These are phyloP conservation scores for Podarcis cretensis DNA, from an alignment of 2,113 vertebrate species.

Conservation along the genomic window DNA sequence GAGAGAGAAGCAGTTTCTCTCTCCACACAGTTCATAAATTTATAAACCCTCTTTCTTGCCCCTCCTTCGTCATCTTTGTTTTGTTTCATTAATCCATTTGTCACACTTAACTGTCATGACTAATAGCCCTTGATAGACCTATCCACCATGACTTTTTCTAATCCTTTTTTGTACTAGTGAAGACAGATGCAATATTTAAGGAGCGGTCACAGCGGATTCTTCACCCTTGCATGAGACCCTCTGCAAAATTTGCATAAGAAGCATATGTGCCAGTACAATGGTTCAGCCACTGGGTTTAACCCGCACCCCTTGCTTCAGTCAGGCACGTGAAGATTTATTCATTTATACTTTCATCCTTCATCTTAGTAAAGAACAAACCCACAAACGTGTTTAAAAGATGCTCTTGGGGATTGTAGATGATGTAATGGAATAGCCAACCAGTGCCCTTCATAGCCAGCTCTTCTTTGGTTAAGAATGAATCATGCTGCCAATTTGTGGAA, in stretches of 20 bases:
- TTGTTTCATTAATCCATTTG: background rate
- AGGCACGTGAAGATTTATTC: background rate
- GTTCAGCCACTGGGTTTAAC: background rate
- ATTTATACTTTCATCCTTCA: background rate
- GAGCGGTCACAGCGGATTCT: background rate
- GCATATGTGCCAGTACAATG: background rate
- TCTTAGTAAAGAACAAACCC: background rate
- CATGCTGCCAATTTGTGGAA: background rate
- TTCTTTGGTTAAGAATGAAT: background rate
- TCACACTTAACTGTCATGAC: constrained; percentile 18
- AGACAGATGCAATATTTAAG: constrained; percentile 2
- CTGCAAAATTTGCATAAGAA: background rate
- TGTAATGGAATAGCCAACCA: background rate
- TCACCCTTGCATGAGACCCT: background rate
- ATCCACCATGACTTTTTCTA: constrained; percentile 1
- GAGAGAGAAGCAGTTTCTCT: background rate
- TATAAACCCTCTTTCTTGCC: background rate
- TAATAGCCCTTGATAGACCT: constrained; percentile 8
- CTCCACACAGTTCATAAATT: background rate
- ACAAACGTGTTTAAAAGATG: background rate
- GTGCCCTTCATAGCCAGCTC: too few relatives aligned
- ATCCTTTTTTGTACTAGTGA: background rate
- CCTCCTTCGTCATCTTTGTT: background rate
- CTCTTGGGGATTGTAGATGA: background rate
- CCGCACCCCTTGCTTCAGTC: background rate